Evolutionary conservation across 2,797 vertebrate genomes (phyloP), one percentile per base, ranked within the genome.

Genomic region (Masticophis lateralis): DNA sequence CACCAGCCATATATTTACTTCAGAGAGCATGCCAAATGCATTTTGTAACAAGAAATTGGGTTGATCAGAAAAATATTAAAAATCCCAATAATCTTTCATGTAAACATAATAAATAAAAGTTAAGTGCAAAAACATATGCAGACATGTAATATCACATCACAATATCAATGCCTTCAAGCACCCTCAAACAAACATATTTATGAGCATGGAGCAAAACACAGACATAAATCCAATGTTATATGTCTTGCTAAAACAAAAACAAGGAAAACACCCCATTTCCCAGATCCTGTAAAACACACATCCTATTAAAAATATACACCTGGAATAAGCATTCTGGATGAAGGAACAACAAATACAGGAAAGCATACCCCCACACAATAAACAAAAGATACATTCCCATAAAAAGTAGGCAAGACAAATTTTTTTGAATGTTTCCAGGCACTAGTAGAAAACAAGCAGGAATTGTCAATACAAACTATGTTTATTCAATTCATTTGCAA

Each of bases 221-320:
- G 79, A 83, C 22, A 47, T 25, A 83, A 83, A 47, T 47, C 79
- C 37, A 83, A 11, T 5, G 4, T 25, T 83, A 83, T 25, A 83
- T 83, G 79, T 83, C 79, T 83, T 47, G 37, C 37, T 83, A 83
- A 83, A 83, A 47, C 22, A 83, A 83, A 47, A 55, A 37, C 87
- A 88, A 55, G 87, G 87, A 57, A 59, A 88, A 59, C 53, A 88
- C 53, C 28, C 87, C 32, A 37, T 55, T 88, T 32, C 87, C 87
- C 87, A 55, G 22, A 57, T n/a, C 53, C 57, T 55, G 87, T 18
- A 59, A 59, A 59, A 18, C 53, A 55, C 53, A 37, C 28, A 92
- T 92, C 93, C 25, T 95, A 87, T 94, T 94, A 93, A 90, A 86
- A 59, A 92, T 8, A 12, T 91, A 51, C 59, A 69, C 22, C 53